Conservation (phyloP, 2,113 vertebrate genomes). For the Boleophthalmus pectinirostris region DNA sequence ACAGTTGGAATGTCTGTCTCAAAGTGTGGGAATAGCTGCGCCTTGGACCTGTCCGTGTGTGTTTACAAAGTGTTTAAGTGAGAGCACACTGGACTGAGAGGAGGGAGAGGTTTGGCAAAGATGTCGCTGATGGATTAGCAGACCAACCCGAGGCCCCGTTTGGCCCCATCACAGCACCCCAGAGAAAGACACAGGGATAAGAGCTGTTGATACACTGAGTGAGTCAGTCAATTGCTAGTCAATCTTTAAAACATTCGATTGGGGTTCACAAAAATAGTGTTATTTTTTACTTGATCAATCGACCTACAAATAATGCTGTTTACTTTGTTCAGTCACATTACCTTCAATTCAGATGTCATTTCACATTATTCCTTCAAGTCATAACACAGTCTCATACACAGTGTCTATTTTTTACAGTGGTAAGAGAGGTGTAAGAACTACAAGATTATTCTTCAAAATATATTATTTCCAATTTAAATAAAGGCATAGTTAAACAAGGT, state of each 20-base stretch:
- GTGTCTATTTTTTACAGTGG: too few species aligned
- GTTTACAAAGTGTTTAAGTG: slow-evolving; percentile 41
- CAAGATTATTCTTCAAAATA: background rate
- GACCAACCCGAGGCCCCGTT: slow-evolving; percentile 29
- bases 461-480: background rate
- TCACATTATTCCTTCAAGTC: too few species aligned
- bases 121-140: slow-evolving; percentile 60
- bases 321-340: too few species aligned
- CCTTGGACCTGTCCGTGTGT: slow-evolving; percentile 20
- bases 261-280: background rate
- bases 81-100: slow-evolving; percentile 20
- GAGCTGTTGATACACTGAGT: slow-evolving; percentile 38
- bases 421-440: background rate
- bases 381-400: too few species aligned
- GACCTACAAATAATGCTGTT: background rate
- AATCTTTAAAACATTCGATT: background rate
- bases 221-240: slow-evolving; percentile 34
- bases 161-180: slow-evolving; percentile 28
- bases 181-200: slow-evolving; percentile 18
- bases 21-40: slow-evolving; percentile 39
- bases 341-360: too few species aligned
- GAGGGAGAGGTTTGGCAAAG: slow-evolving; percentile 37
- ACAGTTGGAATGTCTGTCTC: slow-evolving; percentile 24
- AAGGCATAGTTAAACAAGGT: background rate
- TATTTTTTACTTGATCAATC: background rate